These are phyloP conservation scores for Scaptomyza tumidula DNA, from an alignment of 2,888 invertebrate genomes.

Conservation along the genomic window DNA sequence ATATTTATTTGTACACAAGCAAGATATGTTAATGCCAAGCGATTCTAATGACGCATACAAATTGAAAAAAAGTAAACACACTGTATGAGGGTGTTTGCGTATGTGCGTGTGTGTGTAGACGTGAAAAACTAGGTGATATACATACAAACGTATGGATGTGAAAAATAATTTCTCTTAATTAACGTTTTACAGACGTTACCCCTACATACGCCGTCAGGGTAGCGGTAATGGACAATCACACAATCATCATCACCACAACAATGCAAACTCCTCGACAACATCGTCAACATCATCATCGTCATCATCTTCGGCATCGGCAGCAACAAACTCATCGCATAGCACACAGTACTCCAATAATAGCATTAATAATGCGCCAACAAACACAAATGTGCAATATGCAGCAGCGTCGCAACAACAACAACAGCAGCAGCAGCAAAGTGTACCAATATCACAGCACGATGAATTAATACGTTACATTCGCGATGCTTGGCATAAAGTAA, in stretches of 20 bases:
- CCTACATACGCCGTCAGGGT: slow-evolving; percentile 83
- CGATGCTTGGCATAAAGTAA: slow-evolving; percentile 90
- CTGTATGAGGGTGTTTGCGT: slow-evolving; percentile 15
- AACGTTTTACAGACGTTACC: slow-evolving; percentile 73
- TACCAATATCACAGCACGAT: slow-evolving; percentile 86
- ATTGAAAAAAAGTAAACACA: slow-evolving; percentile 56
- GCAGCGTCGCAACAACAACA: slow-evolving; percentile 45
- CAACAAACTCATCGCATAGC: slow-evolving; percentile 52
- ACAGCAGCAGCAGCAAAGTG: slow-evolving; percentile 49
- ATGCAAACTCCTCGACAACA: slow-evolving; percentile 62
- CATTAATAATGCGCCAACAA: slow-evolving; percentile 64
- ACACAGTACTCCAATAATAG: slow-evolving; percentile 73
- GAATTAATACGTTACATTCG: slow-evolving; percentile 92
- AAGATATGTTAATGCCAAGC: slow-evolving; percentile 13
- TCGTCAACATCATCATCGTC: slow-evolving; percentile 65
- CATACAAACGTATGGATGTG: slow-evolving; percentile 1
- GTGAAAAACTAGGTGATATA: slow-evolving; percentile 30
- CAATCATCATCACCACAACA: slow-evolving; percentile 77
- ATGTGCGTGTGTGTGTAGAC: slow-evolving; percentile 5
- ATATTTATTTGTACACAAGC: neutral
- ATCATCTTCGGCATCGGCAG: slow-evolving; percentile 58
- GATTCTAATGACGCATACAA: slow-evolving; percentile 49
- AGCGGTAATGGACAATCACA: slow-evolving; percentile 66
- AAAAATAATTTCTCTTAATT: slow-evolving; percentile 23
- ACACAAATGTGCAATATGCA: slow-evolving; percentile 47